phyloP scores from a whole-genome alignment of 2,888 invertebrate species.

The Kuschelorhynchus macadamiae region DNA sequence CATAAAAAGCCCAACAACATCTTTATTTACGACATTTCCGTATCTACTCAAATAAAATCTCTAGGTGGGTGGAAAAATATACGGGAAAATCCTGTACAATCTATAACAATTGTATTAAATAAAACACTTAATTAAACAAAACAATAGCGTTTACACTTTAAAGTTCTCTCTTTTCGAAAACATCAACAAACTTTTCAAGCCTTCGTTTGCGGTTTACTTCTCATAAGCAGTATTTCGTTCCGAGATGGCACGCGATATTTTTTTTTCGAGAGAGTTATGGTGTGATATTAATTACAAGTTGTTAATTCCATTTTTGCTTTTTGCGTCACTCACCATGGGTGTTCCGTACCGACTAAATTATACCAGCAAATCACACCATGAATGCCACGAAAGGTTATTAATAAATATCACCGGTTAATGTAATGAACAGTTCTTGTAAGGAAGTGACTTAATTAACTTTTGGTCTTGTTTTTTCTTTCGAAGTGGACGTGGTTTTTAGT shows the following conservation, averaged over 20 bases:
- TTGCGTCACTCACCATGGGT: slow-evolving; percentile 42
- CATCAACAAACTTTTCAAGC: too few relatives aligned
- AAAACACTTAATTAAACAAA: too few relatives aligned
- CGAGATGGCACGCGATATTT: slow-evolving; percentile 33
- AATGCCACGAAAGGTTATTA: slow-evolving; percentile 33
- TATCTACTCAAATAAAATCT: too few relatives aligned
- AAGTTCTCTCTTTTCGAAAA: too few relatives aligned
- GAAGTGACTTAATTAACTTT: slow-evolving; percentile 38
- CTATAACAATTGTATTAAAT: too few relatives aligned
- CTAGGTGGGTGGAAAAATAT: too few relatives aligned
- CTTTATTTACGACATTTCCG: too few relatives aligned
- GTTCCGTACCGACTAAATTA: slow-evolving; percentile 46
- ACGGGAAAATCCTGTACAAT: too few relatives aligned
- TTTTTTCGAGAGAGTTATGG: slow-evolving; percentile 41
- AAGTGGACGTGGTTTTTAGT: too few relatives aligned
- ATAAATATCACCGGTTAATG: slow-evolving; percentile 24
- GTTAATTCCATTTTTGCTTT: slow-evolving; percentile 48
- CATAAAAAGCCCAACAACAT: too few relatives aligned
- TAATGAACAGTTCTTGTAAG: slow-evolving; percentile 21
- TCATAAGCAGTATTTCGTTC: not conserved
- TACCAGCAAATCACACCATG: slow-evolving; percentile 49
- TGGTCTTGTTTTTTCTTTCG: too few relatives aligned
- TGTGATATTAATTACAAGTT: slow-evolving; percentile 54
- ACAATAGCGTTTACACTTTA: too few relatives aligned
- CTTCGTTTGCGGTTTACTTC: not conserved